These are phyloP conservation scores for Monarcha castaneiventris DNA, from an alignment of 2,113 vertebrate genomes.

Conservation along the genomic window DNA sequence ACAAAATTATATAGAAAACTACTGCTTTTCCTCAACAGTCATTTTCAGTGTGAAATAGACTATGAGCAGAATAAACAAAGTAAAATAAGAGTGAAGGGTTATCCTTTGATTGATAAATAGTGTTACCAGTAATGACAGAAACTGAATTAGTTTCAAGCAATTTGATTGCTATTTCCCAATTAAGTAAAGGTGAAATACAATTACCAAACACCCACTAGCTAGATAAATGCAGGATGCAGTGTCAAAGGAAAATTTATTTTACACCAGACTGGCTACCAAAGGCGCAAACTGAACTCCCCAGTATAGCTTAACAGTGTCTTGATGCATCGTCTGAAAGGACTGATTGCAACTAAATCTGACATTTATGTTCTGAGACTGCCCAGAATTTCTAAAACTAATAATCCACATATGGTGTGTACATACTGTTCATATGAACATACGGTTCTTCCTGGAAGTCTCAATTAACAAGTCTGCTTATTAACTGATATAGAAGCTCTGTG, in stretches of 20 bases:
- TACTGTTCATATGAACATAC: neutral
- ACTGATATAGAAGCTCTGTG: neutral
- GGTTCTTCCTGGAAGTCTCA: neutral
- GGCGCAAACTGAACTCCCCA: neutral
- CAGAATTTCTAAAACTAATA: neutral
- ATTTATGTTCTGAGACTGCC: neutral
- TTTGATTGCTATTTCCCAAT: neutral
- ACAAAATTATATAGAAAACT: neutral
- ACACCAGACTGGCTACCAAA: neutral
- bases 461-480: neutral
- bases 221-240: neutral
- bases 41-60: neutral
- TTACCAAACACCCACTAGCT: neutral
- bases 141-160: neutral
- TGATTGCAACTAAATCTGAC: neutral
- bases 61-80: neutral
- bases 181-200: neutral
- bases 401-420: neutral
- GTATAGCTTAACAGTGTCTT: neutral
- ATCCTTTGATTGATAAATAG: neutral
- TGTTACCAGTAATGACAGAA: neutral
- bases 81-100: neutral
- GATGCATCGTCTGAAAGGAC: neutral
- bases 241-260: neutral
- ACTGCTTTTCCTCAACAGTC: neutral